A percentile compares a stretch with the other conserved stretches of the same genome.
Evolutionary conservation across 2,888 invertebrate species (phyloP).

Genomic region (Mythimna albipuncta): DNA sequence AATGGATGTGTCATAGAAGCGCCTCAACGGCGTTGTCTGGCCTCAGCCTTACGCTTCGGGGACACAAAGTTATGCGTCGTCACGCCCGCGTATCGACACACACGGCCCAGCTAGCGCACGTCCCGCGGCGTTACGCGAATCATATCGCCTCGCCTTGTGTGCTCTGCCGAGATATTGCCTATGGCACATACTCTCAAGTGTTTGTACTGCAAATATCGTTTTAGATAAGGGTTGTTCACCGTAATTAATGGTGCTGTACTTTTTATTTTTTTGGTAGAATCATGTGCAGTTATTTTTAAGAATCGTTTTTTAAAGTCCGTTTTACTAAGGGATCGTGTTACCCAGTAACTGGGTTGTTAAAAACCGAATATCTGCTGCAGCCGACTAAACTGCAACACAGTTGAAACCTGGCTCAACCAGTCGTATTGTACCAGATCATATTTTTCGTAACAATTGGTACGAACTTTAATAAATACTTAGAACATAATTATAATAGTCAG

Average conservation of each 20-base stretch:
- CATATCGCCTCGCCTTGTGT: conserved; percentile 16
- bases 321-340: background rate
- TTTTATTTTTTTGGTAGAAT: background rate
- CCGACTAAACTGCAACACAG: no score
- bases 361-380: no score
- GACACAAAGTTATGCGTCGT: conserved; percentile 41
- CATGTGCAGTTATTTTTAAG: no score
- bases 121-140: conserved; percentile 1
- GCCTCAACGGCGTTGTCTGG: background rate
- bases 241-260: conserved; percentile 13
- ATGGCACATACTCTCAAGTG: conserved; percentile 17
- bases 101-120: conserved; percentile 12
- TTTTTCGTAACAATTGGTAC: no score
- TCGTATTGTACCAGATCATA: no score
- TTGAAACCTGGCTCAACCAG: no score
- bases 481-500: no score
- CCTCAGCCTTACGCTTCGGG: background rate
- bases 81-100: conserved; percentile 28
- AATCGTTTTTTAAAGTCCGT: background rate
- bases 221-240: conserved; percentile 2
- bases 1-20: background rate
- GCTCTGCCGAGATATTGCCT: conserved; percentile 27
- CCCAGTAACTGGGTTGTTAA: background rate
- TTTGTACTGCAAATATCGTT: conserved; percentile 27
- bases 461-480: no score